Evolutionary conservation across 2,113 vertebrate genomes (phyloP).

Genomic region (Corythornis cristatus): DNA sequence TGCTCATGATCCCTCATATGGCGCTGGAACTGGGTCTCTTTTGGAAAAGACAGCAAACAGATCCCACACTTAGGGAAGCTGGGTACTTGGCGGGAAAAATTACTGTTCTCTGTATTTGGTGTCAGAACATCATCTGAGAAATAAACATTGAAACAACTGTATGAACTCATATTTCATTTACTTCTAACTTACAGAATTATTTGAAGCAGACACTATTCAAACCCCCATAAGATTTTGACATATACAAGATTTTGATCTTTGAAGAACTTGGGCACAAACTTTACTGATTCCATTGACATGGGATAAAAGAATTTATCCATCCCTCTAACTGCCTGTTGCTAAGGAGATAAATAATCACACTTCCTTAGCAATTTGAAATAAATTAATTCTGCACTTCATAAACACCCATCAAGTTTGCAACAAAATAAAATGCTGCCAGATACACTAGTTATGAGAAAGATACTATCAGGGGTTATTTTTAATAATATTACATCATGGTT

Average conservation of each 20-base stretch:
- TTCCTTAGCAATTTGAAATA: neutral
- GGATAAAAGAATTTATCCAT: neutral
- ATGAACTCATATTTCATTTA: neutral
- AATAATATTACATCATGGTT: neutral
- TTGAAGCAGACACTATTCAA: neutral
- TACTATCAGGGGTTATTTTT: neutral
- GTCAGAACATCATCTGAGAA: slow-evolving; percentile 79
- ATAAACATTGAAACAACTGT: neutral
- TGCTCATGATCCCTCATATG: slow-evolving; percentile 93
- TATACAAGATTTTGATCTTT: neutral
- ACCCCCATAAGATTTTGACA: neutral
- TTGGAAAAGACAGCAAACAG: slow-evolving; percentile 88
- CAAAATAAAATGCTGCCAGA: neutral
- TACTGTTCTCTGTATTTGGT: slow-evolving; percentile 70
- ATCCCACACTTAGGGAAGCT: slow-evolving; percentile 88
- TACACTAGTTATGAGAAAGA: neutral
- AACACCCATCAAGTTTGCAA: neutral
- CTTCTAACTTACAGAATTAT: neutral
- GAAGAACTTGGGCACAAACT: neutral
- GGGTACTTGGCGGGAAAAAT: slow-evolving; percentile 79
- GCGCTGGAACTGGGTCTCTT: slow-evolving; percentile 92
- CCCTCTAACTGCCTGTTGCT: neutral
- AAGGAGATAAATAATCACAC: neutral
- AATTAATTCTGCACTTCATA: neutral
- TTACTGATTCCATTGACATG: neutral